Conservation (phyloP, 2,888 invertebrate species). For the Chrysolina americana region DNA sequence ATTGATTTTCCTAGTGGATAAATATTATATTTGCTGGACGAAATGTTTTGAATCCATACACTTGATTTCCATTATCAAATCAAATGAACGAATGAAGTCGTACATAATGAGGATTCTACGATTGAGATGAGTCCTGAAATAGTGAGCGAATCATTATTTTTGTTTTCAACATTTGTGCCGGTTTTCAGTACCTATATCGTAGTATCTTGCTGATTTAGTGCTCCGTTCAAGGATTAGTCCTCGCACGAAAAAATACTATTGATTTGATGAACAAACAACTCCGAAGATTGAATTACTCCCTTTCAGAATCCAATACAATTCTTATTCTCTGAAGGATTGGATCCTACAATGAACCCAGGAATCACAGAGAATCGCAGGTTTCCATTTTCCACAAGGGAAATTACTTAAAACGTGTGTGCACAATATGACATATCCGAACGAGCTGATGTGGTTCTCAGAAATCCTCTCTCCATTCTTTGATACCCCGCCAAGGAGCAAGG, state of each 20-base stretch:
- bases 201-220: neutral
- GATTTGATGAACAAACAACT: neutral
- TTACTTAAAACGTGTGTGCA: constrained; percentile 39
- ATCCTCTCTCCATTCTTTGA: neutral
- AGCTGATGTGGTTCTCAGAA: neutral
- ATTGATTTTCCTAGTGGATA: too few relatives aligned
- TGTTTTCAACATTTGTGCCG: neutral
- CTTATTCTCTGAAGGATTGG: neutral
- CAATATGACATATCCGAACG: neutral
- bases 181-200: neutral
- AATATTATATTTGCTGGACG: too few relatives aligned
- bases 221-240: constrained; percentile 1
- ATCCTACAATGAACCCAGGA: constrained; percentile 27
- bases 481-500: neutral
- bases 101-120: too few relatives aligned
- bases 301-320: constrained; percentile 17
- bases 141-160: neutral
- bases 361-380: constrained; percentile 29
- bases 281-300: constrained; percentile 4
- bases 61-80: too few relatives aligned
- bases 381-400: constrained; percentile 39
- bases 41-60: too few relatives aligned
- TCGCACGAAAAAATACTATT: constrained; percentile 31
- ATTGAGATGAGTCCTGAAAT: too few relatives aligned
- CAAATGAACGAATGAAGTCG: too few relatives aligned